Evolutionary conservation across 2,797 vertebrate genomes (phyloP), one percentile per base, ranked within the genome.

Genomic region (Fundulus diaphanus): DNA sequence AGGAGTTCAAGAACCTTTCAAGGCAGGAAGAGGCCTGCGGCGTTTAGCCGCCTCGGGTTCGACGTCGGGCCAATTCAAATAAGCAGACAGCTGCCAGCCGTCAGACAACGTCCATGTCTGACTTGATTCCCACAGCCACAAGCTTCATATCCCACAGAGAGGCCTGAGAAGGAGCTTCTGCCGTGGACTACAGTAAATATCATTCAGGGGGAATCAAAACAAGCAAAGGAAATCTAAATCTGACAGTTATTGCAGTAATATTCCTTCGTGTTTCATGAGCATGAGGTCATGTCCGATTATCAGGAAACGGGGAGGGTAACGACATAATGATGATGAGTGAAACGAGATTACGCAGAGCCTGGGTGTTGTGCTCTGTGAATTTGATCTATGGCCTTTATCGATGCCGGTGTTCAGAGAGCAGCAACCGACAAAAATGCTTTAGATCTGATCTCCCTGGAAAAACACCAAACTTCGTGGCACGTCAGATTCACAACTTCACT

Each of bases 51-150:
- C 82, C 76, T 81, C 68, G 1, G 73, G 78, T 77, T 85, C 78
- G 89, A 90, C 51, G 70, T 75, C 85, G 71, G 72, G 68, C 33
- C 51, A 92, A 89, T 93, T 93, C 87, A 88, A 92, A 94, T 93
- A 83, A 93, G 11, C 78, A 76, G 77, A 79, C 77, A 86, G 86
- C 85, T 87, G 81, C 88, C 73, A 74, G 86, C 37, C 37, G 22
- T 66, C 63, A 40, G 37, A 71, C 74, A 74, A 77, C 70, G 88
- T 90, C 83, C 77, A 67, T 59, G 73, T 85, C 80, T 73, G 71
- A 84, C 77, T 79, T 73, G 33, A 85, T 80, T 84, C 85, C 83
- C 82, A 82, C 49, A 85, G 75, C 63, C 82, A 81, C 12, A 74
- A n/a, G 16, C 44, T 68, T 29, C 24, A 68, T 27, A 11, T 24